These are phyloP conservation scores for Drosophila rufa DNA, from an alignment of 1,140 invertebrate species.

Conservation along the genomic window DNA sequence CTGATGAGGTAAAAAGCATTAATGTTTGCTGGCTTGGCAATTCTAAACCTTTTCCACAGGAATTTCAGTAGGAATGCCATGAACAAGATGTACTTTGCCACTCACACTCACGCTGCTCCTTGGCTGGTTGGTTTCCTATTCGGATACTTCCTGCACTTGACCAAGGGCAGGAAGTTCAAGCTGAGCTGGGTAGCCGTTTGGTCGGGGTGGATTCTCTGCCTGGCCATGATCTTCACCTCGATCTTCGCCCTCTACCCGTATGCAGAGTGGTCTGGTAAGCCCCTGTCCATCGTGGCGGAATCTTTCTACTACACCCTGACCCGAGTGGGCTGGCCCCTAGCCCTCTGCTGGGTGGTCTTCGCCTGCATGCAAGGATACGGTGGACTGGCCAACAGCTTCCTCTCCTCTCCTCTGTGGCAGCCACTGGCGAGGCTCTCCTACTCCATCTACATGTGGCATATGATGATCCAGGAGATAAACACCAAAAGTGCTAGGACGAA, in stretches of 20 bases:
- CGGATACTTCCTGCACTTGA: conserved; percentile 7
- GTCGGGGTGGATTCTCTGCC: conserved; percentile 55
- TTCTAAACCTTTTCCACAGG: background rate
- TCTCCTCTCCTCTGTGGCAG: conserved; percentile 85
- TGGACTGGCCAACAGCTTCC: conserved; percentile 86
- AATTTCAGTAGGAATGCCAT: background rate
- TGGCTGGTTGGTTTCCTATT: conserved; percentile 40
- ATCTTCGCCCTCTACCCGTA: conserved; percentile 72
- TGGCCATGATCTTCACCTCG: conserved; percentile 27
- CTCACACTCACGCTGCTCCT: conserved; percentile 53
- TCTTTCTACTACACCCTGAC: conserved; percentile 88
- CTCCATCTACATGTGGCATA: conserved; percentile 86
- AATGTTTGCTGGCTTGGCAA: fast-evolving
- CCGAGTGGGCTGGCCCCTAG: conserved; percentile 87
- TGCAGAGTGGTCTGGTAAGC: conserved; percentile 50
- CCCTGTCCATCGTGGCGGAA: conserved; percentile 77
- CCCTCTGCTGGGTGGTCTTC: conserved; percentile 89
- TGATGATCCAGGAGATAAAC: conserved; percentile 43
- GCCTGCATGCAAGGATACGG: conserved; percentile 88
- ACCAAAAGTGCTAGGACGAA: conserved; percentile 21
- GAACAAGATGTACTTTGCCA: conserved; percentile 47
- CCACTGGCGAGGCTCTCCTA: conserved; percentile 85
- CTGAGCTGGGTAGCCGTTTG: conserved; percentile 28
- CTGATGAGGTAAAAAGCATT: conserved; percentile 8
- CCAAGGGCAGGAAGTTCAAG: conserved; percentile 16